Evolutionary conservation across 2,888 invertebrate genomes (phyloP).

Genomic region (Cerceris rybyensis): DNA sequence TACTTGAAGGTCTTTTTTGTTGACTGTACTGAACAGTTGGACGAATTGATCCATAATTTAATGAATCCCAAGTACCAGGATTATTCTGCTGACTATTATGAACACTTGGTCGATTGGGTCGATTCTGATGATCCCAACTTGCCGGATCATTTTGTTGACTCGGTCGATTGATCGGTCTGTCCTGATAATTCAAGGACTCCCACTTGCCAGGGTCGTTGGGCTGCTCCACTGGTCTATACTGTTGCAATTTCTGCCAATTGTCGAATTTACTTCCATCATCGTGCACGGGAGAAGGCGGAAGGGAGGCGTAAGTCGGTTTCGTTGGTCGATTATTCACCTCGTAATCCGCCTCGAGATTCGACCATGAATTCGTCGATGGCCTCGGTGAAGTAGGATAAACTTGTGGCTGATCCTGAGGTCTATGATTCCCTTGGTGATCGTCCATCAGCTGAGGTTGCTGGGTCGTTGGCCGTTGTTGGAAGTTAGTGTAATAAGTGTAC

Average conservation of each 20-base stretch:
- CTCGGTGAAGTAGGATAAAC: not conserved
- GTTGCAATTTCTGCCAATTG: slow-evolving; percentile 31
- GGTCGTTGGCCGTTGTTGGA: slow-evolving; percentile 39
- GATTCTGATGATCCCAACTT: too few relatives aligned
- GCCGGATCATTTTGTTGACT: too few relatives aligned
- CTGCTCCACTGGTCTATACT: not conserved
- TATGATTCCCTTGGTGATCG: slow-evolving; percentile 28
- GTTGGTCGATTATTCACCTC: slow-evolving; percentile 3
- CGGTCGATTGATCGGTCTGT: not conserved
- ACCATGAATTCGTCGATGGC: slow-evolving; percentile 8
- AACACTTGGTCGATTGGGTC: too few relatives aligned
- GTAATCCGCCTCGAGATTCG: slow-evolving; percentile 8
- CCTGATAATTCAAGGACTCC: slow-evolving; percentile 26
- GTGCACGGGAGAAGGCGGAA: not conserved
- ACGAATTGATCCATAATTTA: too few relatives aligned
- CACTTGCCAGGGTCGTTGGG: slow-evolving; percentile 5
- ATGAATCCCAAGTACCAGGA: too few relatives aligned
- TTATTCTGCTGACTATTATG: too few relatives aligned
- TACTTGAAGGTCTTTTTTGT: too few relatives aligned
- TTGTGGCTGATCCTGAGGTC: slow-evolving; percentile 17
- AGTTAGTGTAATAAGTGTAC: slow-evolving; percentile 65
- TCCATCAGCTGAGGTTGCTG: slow-evolving; percentile 25
- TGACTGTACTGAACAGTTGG: too few relatives aligned
- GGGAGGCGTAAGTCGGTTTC: slow-evolving; percentile 7
- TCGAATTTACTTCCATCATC: not conserved